Percentiles rank a stretch among this genome's conserved stretches.
Conservation (phyloP, 2,888 invertebrate species). For the Eilema caniola region DNA sequence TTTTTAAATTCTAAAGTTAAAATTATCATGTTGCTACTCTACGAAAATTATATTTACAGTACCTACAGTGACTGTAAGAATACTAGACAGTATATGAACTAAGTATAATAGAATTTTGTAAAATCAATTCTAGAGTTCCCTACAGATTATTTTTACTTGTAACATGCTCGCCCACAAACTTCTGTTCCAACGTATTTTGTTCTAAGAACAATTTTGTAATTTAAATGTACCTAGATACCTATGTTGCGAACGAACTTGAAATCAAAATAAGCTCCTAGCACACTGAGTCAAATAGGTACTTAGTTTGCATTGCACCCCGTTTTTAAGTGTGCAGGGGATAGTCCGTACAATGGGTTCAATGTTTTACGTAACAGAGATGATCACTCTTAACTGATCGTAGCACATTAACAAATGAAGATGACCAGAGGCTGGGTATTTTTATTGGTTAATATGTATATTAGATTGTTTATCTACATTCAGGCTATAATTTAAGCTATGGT, state of each 20-base stretch:
- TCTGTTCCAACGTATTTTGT: background rate
- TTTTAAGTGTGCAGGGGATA: background rate
- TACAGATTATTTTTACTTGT: background rate
- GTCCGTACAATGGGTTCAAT: background rate
- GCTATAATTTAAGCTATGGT: too few species aligned
- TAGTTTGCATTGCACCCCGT: background rate
- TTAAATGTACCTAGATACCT: background rate
- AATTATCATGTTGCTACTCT: too few species aligned
- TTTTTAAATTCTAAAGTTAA: too few species aligned
- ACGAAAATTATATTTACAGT: background rate
- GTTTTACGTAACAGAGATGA: slow-evolving; percentile 1
- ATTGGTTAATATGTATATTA: too few species aligned
- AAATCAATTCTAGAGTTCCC: background rate
- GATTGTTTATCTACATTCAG: too few species aligned
- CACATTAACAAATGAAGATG: background rate
- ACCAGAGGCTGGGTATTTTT: too few species aligned
- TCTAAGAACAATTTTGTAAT: background rate
- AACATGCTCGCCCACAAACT: too few species aligned
- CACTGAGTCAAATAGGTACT: background rate
- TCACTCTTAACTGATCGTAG: slow-evolving; percentile 1
- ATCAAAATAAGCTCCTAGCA: background rate
- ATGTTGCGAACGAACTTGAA: background rate
- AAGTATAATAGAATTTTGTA: too few species aligned
- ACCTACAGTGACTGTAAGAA: background rate
- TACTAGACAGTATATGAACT: too few species aligned